These are phyloP conservation scores for Casuarius casuarius DNA, from an alignment of 2,113 vertebrate species.

Conservation along the genomic window DNA sequence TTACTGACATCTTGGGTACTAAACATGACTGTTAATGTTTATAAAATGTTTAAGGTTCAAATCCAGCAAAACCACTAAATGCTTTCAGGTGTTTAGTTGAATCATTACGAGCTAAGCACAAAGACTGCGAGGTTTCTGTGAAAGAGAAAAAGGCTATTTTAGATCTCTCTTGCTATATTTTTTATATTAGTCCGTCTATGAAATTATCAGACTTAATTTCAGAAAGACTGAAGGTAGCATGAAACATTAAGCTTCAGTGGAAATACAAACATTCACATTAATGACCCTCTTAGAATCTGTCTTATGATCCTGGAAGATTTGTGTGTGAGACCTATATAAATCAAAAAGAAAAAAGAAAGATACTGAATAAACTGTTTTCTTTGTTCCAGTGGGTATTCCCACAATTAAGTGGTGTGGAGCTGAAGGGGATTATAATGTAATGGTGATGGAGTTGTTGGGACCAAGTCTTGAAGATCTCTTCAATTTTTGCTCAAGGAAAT, in stretches of 20 bases:
- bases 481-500: constrained; percentile 96
- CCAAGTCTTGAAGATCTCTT: constrained; percentile 96
- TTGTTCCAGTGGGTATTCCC: constrained; percentile 89
- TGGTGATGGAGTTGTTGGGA: constrained; percentile 97
- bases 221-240: not conserved
- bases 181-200: not conserved
- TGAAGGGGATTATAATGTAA: constrained; percentile 96
- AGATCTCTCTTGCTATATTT: not conserved
- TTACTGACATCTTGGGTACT: not conserved
- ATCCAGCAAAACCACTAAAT: not conserved
- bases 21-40: not conserved
- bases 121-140: not conserved
- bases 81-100: not conserved
- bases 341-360: not conserved
- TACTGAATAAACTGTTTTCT: not conserved
- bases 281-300: not conserved
- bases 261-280: not conserved
- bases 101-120: not conserved
- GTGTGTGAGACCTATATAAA: not conserved
- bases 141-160: not conserved
- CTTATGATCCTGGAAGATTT: not conserved
- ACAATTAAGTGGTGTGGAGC: constrained; percentile 97
- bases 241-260: not conserved
- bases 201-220: not conserved
- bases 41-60: not conserved